A percentile compares a stretch with the other conserved stretches of the same genome.
Evolutionary conservation across 1,140 invertebrate species (phyloP).

Genomic region (Frieseomelitta varia): DNA sequence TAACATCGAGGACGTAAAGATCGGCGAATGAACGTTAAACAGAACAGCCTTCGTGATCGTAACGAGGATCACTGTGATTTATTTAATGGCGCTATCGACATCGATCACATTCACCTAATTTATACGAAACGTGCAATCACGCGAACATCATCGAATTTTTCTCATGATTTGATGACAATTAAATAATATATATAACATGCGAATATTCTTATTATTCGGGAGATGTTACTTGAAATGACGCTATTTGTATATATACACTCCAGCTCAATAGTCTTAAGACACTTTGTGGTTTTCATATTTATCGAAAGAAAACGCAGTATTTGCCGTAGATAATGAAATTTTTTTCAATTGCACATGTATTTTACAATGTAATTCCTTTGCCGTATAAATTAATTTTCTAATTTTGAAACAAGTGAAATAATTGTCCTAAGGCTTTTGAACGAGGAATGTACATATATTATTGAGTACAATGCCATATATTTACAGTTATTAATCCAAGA

Average conservation of each 20-base stretch:
- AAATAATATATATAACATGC: background rate
- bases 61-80: slow-evolving; percentile 33
- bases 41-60: background rate
- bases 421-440: no score
- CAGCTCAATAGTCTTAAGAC: no score
- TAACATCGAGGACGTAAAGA: slow-evolving; percentile 64
- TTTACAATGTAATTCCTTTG: no score
- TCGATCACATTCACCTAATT: background rate
- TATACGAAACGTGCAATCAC: background rate
- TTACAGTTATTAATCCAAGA: background rate
- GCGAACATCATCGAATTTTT: background rate
- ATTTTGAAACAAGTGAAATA: no score
- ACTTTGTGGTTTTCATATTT: no score
- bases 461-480: background rate
- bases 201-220: slow-evolving; percentile 17
- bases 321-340: no score
- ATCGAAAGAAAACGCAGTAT: no score
- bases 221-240: background rate
- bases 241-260: no score
- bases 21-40: background rate
- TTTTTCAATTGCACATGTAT: no score
- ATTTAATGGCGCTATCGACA: background rate
- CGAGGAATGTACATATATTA: no score
- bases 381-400: no score
- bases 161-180: background rate